phyloP scores from a whole-genome alignment of 2,797 vertebrate genomes.

The Spondyliosoma cantharus region DNA sequence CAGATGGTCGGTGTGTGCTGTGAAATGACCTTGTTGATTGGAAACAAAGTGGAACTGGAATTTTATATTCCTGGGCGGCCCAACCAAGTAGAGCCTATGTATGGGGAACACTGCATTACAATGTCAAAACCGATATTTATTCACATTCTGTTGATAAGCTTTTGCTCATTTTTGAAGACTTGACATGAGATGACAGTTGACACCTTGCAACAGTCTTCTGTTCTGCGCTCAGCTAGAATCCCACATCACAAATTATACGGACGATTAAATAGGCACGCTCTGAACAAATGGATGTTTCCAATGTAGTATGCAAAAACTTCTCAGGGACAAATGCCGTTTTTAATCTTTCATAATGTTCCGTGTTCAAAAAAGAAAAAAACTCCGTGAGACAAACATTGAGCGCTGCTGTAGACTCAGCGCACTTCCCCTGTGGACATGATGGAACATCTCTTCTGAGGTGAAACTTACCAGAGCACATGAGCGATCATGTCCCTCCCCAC shows the following conservation, averaged over 20 bases:
- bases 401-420: not conserved
- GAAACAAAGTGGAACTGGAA: too few relatives aligned
- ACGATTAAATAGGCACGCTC: not conserved
- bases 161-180: not conserved
- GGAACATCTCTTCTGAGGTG: conserved; percentile 22
- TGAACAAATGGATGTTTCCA: not conserved
- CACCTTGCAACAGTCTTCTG: not conserved
- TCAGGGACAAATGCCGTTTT: not conserved
- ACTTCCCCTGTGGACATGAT: conserved; percentile 18
- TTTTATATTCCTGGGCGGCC: too few relatives aligned
- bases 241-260: not conserved
- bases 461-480: conserved; percentile 50
- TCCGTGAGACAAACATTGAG: not conserved
- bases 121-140: too few relatives aligned
- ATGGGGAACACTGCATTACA: too few relatives aligned
- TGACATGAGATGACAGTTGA: not conserved
- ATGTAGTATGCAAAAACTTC: not conserved
- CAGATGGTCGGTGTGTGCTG: too few relatives aligned
- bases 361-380: not conserved
- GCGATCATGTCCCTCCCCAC: conserved; percentile 17
- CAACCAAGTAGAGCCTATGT: too few relatives aligned
- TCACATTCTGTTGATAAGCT: too few relatives aligned
- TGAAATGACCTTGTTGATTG: too few relatives aligned
- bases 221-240: not conserved
- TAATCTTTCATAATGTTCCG: not conserved